Base-by-base conservation (phyloP, 2,888 invertebrate genomes). In the Ectropis crepuscularia region DNA sequence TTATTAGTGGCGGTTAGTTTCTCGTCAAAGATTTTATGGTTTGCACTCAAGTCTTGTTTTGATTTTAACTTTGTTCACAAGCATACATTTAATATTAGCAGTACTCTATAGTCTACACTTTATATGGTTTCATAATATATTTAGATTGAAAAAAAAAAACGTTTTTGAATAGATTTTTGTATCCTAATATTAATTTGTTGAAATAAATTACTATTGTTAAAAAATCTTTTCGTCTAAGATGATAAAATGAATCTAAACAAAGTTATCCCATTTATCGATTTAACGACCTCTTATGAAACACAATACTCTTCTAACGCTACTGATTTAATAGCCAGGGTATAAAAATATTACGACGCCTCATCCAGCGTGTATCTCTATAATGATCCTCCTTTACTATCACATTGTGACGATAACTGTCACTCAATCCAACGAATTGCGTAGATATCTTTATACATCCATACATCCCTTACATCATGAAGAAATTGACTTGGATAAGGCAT, bases 321-420 rank as follows among this genome's bases (percentile, higher is more conserved):
- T 48, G 65, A 72, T 78, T 76, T 79, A 65, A 79, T 74, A 74
- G 59, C 45, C 51, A 61, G 66, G 75, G 43, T 49, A 79, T 82
- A 81, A 81, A 82, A 81, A 76, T 77, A 77, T 83, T 79, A 79
- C 77, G 81, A 77, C 67, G 63, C 69, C 73, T 72, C 71, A 71
- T 76, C 68, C 67, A 66, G 63, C 51, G 58, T 16, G 68, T 57
- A 72, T 71, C 74, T 76, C 68, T 75, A 74, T 80, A 80, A 80
- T 79, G 78, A 73, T 70, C 70, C 60, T 65, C 63, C 57, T 78
- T 79, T 78, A 83, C 74, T 73, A 66, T 39, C 46, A 55, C 47
- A 38, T 16, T 46, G 12, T 69, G 66, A 67, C 76, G 78, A 77
- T 83, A 83, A 82, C 78, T 76, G 73, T 73, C 73, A 75, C 74